These are phyloP conservation scores for Isurus oxyrinchus DNA, from an alignment of 2,113 vertebrate species.

Conservation along the genomic window DNA sequence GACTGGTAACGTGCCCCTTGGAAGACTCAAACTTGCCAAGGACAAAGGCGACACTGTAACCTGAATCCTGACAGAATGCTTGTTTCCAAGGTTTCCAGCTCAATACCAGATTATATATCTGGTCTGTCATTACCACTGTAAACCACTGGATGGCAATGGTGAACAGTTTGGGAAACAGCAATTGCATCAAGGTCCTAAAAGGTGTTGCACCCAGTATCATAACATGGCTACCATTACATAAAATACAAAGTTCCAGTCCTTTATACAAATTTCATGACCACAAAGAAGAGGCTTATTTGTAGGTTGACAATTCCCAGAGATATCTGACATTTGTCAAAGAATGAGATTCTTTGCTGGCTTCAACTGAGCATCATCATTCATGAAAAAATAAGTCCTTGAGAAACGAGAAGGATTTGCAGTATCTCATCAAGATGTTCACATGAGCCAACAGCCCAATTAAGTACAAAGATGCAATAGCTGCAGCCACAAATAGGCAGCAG, in stretches of 20 bases:
- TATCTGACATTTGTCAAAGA: not conserved
- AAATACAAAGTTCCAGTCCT: not conserved
- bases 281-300: not conserved
- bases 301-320: not conserved
- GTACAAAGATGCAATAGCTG: not conserved
- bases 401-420: not conserved
- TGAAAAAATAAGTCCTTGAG: not conserved
- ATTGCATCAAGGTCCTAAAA: not conserved
- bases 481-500: not conserved
- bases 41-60: not conserved
- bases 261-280: not conserved
- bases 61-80: not conserved
- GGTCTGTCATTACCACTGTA: not conserved
- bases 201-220: not conserved
- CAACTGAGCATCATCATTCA: not conserved
- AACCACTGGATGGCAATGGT: conserved; percentile 24
- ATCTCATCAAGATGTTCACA: not conserved
- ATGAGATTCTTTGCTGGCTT: not conserved
- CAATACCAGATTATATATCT: not conserved
- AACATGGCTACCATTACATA: not conserved
- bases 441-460: not conserved
- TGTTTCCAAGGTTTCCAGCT: not conserved
- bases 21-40: not conserved
- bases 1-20: not conserved
- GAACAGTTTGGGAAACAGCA: not conserved